Evolutionary conservation across 2,113 vertebrate genomes (phyloP).

Genomic region (Hiodon tergisus): DNA sequence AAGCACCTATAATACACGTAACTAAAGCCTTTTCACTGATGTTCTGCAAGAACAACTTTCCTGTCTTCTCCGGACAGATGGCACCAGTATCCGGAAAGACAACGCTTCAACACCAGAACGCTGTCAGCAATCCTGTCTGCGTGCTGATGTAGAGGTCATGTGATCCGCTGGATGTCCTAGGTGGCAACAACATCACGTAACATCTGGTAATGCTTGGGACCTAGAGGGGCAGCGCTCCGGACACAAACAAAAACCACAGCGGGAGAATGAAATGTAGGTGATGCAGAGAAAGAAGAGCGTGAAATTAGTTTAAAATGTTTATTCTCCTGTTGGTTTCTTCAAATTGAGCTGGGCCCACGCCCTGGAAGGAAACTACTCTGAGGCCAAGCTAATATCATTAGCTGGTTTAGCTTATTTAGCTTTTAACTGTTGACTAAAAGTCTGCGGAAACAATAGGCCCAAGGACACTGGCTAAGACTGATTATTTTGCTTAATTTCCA

Average conservation of each 20-base stretch:
- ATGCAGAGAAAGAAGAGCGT: too few relatives aligned
- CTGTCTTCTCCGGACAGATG: not conserved
- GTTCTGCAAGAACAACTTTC: too few relatives aligned
- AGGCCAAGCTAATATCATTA: not conserved
- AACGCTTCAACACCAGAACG: not conserved
- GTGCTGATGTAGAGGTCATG: not conserved
- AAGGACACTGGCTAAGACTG: slow-evolving; percentile 1
- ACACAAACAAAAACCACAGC: too few relatives aligned
- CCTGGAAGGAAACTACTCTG: not conserved
- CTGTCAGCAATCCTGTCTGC: not conserved
- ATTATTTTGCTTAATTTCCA: slow-evolving; percentile 11
- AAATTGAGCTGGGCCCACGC: not conserved
- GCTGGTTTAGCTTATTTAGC: slow-evolving; percentile 7
- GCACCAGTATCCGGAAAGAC: not conserved
- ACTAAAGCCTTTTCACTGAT: too few relatives aligned
- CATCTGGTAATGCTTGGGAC: not conserved
- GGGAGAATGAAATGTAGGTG: too few relatives aligned
- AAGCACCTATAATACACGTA: too few relatives aligned
- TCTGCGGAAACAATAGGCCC: slow-evolving; percentile 9
- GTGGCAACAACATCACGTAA: not conserved
- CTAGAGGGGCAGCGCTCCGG: not conserved
- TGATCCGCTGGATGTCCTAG: not conserved
- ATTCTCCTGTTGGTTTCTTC: too few relatives aligned
- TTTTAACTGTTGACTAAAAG: slow-evolving; percentile 19
- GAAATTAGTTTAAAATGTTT: too few relatives aligned